Conservation (phyloP, 1,140 invertebrate species). For the Prorops nasuta region DNA sequence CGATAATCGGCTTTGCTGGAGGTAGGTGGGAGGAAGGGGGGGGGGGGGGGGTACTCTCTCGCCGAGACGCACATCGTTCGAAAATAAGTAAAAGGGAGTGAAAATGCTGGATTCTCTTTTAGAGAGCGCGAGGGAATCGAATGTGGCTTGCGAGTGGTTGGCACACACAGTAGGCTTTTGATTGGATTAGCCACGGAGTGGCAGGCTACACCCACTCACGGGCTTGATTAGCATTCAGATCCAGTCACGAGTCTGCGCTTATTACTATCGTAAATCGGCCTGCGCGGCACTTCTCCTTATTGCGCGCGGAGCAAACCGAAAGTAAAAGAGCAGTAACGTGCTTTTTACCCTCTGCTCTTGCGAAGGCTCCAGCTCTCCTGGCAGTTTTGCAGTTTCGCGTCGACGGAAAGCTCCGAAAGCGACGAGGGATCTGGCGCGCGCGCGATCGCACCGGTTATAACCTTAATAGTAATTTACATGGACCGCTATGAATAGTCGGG, state of each 20-base stretch:
- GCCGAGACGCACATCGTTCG: background rate
- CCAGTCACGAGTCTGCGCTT: conserved; percentile 17
- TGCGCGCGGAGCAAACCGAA: too few species aligned
- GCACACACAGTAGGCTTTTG: conserved; percentile 35
- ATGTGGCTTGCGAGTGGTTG: conserved; percentile 14
- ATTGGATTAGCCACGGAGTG: conserved; percentile 46
- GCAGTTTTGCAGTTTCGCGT: too few species aligned
- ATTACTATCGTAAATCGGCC: conserved; percentile 38
- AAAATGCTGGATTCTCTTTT: too few species aligned
- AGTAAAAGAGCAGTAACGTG: too few species aligned
- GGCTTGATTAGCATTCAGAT: conserved; percentile 38
- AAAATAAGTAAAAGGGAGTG: conserved; percentile 6
- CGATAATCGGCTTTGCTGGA: background rate
- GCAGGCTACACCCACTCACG: conserved; percentile 37
- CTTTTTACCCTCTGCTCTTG: too few species aligned
- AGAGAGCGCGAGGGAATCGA: conserved; percentile 9
- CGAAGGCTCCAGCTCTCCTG: too few species aligned
- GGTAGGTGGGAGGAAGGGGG: background rate
- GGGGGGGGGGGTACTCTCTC: background rate
- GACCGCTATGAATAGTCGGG: too few species aligned
- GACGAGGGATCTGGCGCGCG: too few species aligned
- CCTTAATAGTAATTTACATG: too few species aligned
- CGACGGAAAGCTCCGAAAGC: too few species aligned
- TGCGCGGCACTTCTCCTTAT: too few species aligned
- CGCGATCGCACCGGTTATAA: too few species aligned